These are phyloP conservation scores for Andrena dorsata DNA, from an alignment of 2,888 invertebrate genomes.

Conservation along the genomic window DNA sequence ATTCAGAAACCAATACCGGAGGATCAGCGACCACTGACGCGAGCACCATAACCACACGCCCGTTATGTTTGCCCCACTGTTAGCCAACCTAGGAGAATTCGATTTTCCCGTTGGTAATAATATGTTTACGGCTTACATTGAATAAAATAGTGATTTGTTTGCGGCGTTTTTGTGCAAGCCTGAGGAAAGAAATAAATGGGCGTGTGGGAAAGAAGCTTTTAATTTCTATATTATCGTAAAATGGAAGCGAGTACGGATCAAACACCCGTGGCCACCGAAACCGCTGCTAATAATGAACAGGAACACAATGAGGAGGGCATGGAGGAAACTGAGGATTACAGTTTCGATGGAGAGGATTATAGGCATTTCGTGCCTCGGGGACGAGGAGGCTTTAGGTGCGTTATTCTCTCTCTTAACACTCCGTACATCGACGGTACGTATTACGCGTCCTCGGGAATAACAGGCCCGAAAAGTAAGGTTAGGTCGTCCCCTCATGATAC, in stretches of 20 bases:
- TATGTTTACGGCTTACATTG: conserved; percentile 73
- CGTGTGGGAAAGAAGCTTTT: conserved; percentile 60
- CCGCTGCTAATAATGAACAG: conserved; percentile 72
- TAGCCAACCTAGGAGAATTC: conserved; percentile 37
- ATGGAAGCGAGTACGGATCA: conserved; percentile 73
- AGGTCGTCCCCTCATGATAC: conserved; percentile 39
- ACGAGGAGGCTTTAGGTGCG: conserved; percentile 86
- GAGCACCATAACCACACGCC: background rate
- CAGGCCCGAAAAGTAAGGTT: conserved; percentile 55
- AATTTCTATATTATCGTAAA: conserved; percentile 49
- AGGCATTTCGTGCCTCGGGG: conserved; percentile 86
- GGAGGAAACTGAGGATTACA: conserved; percentile 82
- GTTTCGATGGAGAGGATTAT: conserved; percentile 85
- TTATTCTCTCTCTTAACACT: conserved; percentile 52
- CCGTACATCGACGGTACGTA: conserved; percentile 8
- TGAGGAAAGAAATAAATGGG: conserved; percentile 66
- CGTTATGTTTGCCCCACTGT: conserved; percentile 46
- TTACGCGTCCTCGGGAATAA: conserved; percentile 17
- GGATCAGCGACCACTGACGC: background rate
- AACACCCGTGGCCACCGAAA: conserved; percentile 56
- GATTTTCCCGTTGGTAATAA: conserved; percentile 62
- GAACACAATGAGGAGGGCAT: conserved; percentile 80
- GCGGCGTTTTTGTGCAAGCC: conserved; percentile 72
- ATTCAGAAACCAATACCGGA: background rate
- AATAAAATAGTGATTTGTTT: conserved; percentile 77